Conservation (phyloP, 2,113 vertebrate species). For the Neopipo cinnamomea region DNA sequence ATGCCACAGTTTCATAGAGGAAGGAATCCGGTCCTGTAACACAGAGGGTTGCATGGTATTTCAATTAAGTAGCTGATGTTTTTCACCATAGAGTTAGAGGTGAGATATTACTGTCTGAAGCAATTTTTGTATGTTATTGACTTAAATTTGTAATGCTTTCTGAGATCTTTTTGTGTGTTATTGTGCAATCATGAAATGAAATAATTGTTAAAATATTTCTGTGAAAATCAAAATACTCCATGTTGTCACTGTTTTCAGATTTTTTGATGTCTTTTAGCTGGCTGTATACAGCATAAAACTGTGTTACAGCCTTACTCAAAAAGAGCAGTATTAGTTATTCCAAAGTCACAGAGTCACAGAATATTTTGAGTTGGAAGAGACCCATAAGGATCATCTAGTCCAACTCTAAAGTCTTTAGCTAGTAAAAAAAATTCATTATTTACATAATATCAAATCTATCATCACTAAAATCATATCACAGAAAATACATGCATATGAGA, state of each 20-base stretch:
- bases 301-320: background rate
- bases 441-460: background rate
- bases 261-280: background rate
- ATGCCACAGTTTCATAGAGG: conserved; percentile 19
- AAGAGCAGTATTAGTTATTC: background rate
- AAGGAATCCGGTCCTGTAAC: background rate
- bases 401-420: background rate
- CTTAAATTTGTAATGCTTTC: background rate
- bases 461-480: background rate
- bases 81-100: background rate
- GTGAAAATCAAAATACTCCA: background rate
- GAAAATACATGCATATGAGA: background rate
- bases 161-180: background rate
- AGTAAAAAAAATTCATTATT: background rate
- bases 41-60: background rate
- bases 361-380: background rate
- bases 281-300: background rate
- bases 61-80: background rate
- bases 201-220: background rate
- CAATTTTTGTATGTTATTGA: background rate
- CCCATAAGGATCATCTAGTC: background rate
- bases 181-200: background rate
- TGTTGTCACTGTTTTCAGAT: background rate
- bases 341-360: background rate
- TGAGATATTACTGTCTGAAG: background rate